Evolutionary conservation across 1,140 invertebrate genomes (phyloP).

Genomic region (Orius laevigatus): DNA sequence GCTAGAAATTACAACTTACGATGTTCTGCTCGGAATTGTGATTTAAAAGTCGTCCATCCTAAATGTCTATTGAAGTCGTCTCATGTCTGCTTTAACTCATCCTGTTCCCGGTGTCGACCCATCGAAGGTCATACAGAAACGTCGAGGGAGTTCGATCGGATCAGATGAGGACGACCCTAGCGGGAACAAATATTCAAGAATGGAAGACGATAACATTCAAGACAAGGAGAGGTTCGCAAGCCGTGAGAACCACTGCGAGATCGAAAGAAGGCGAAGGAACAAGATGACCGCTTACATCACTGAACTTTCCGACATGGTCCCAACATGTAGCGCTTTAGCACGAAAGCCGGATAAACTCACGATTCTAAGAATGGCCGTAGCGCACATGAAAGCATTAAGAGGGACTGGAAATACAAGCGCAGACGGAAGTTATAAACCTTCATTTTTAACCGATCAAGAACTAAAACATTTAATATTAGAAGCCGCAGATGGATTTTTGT

Average conservation of each 20-base stretch:
- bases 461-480: slow-evolving; percentile 97
- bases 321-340: slow-evolving; percentile 90
- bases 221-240: slow-evolving; percentile 91
- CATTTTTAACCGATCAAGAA: slow-evolving; percentile 97
- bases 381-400: slow-evolving; percentile 94
- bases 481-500: slow-evolving; percentile 97
- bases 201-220: slow-evolving; percentile 84
- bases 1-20: too few relatives aligned
- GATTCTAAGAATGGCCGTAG: slow-evolving; percentile 97
- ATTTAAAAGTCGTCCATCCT: too few relatives aligned
- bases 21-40: too few relatives aligned
- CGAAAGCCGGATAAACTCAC: slow-evolving; percentile 98
- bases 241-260: slow-evolving; percentile 99
- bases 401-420: slow-evolving; percentile 87
- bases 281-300: slow-evolving; percentile 99
- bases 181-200: slow-evolving; percentile 61
- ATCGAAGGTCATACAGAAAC: slow-evolving; percentile 40
- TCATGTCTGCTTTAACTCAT: slow-evolving; percentile 44
- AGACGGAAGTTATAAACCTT: slow-evolving; percentile 93
- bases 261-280: slow-evolving; percentile 91
- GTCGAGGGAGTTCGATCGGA: slow-evolving; percentile 39
- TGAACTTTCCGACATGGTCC: slow-evolving; percentile 99
- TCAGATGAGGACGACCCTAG: slow-evolving; percentile 73
- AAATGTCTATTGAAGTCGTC: not conserved
- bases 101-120: slow-evolving; percentile 43